Percentiles rank a stretch among this genome's conserved stretches.
phyloP scores from a whole-genome alignment of 2,113 vertebrate species.

The Brachyhypopomus gauderio region DNA sequence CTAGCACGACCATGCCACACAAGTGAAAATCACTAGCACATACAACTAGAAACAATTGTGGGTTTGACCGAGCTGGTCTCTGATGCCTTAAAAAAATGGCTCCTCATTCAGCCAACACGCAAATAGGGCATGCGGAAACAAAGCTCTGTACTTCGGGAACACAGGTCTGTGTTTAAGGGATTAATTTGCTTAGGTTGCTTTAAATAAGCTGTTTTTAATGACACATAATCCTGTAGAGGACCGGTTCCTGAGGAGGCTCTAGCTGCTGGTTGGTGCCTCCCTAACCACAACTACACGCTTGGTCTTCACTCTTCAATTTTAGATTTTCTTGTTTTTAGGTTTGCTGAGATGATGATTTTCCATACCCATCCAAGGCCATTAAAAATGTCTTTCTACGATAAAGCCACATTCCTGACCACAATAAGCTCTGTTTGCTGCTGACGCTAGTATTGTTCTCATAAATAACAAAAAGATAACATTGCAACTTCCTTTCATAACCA shows the following conservation, averaged over 20 bases:
- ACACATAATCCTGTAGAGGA: conserved; percentile 20
- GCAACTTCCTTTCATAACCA: neutral
- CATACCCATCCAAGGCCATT: conserved; percentile 16
- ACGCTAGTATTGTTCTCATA: conserved; percentile 4
- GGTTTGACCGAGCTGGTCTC: neutral
- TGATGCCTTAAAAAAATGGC: neutral
- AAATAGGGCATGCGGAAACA: neutral
- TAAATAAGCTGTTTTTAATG: conserved; percentile 30
- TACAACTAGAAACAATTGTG: neutral
- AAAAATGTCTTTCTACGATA: neutral
- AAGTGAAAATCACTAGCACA: neutral
- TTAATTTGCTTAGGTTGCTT: conserved; percentile 27
- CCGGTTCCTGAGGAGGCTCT: conserved; percentile 5
- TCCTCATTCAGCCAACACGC: neutral
- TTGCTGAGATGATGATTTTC: conserved; percentile 22
- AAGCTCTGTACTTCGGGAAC: conserved; percentile 8
- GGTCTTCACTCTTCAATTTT: neutral
- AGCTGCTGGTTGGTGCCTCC: neutral
- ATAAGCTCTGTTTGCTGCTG: conserved; percentile 1
- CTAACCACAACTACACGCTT: conserved; percentile 3
- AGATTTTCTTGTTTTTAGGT: neutral
- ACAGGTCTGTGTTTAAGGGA: conserved; percentile 31
- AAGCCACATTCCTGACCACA: conserved; percentile 13
- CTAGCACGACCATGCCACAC: too few species aligned
- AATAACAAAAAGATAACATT: neutral